These are phyloP conservation scores for Meandrusa payeni DNA, from an alignment of 2,888 invertebrate species.

Conservation along the genomic window DNA sequence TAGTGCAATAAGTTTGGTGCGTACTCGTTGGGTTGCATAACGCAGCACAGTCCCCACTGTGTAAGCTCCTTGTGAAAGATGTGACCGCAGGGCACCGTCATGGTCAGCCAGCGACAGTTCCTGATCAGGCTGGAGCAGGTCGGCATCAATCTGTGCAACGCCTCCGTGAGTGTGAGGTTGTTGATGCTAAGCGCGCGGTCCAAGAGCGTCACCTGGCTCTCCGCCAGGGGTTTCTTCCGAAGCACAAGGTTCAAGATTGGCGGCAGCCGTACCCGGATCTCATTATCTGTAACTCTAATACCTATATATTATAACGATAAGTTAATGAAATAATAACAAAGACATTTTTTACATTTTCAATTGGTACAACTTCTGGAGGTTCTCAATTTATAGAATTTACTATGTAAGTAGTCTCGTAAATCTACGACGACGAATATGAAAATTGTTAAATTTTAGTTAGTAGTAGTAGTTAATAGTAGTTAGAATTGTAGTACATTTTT, in stretches of 20 bases:
- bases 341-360: too few species aligned
- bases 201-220: constrained; percentile 38
- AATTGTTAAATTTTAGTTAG: too few species aligned
- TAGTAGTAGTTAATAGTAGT: too few species aligned
- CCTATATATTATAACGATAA: neutral
- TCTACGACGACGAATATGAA: too few species aligned
- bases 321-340: too few species aligned
- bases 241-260: constrained; percentile 41
- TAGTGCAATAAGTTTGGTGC: too few species aligned
- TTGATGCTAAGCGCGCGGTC: constrained; percentile 40
- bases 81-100: constrained; percentile 40
- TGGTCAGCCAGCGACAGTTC: constrained; percentile 50
- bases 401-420: too few species aligned
- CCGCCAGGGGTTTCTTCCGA: constrained; percentile 33
- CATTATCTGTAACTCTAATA: constrained; percentile 27
- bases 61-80: constrained; percentile 51
- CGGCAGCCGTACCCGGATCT: constrained; percentile 32
- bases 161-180: constrained; percentile 42
- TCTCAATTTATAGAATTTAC: too few species aligned
- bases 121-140: constrained; percentile 41
- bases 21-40: constrained; percentile 47
- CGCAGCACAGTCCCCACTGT: constrained; percentile 55
- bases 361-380: too few species aligned
- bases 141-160: constrained; percentile 42
- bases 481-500: too few species aligned